These are phyloP conservation scores for Sabatieria punctata DNA, from an alignment of 2,888 invertebrate genomes.

Conservation along the genomic window DNA sequence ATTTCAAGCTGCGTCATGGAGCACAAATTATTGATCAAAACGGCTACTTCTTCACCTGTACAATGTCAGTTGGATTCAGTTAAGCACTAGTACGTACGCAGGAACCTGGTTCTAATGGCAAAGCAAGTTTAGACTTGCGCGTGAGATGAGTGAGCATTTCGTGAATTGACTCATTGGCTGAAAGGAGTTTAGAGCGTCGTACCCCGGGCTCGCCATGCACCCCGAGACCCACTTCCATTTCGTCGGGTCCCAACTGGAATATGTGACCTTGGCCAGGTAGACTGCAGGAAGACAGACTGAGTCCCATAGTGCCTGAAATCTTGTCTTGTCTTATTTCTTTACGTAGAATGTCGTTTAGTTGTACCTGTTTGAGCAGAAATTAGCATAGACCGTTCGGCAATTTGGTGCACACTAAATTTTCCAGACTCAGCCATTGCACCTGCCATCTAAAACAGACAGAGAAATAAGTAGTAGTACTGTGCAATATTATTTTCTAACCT, in stretches of 20 bases:
- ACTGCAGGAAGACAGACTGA: conserved; percentile 50
- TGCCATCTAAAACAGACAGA: conserved; percentile 43
- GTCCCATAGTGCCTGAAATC: conserved; percentile 54
- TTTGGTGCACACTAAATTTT: too few relatives aligned
- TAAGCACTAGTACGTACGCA: too few relatives aligned
- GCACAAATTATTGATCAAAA: conserved; percentile 61
- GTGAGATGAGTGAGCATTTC: conserved; percentile 37
- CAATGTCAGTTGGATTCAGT: too few relatives aligned
- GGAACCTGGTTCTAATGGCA: too few relatives aligned
- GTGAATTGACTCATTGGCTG: conserved; percentile 34
- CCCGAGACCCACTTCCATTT: conserved; percentile 51
- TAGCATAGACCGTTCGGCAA: too few relatives aligned
- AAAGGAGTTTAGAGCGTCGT: conserved; percentile 32
- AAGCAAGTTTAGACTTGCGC: too few relatives aligned
- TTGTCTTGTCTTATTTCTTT: too few relatives aligned
- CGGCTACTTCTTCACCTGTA: conserved; percentile 38
- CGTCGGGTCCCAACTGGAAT: conserved; percentile 46
- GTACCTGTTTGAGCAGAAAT: too few relatives aligned
- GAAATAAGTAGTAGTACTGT: too few relatives aligned
- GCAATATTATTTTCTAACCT: conserved; percentile 20
- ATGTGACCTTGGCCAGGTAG: conserved; percentile 48
- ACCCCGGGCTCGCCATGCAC: conserved; percentile 42
- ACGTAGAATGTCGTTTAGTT: too few relatives aligned
- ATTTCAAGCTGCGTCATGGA: conserved; percentile 56
- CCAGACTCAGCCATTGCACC: conserved; percentile 54